Percentiles rank a stretch among this genome's conserved stretches.
These are phyloP conservation scores for Cetoscarus ocellatus DNA, from an alignment of 2,797 vertebrate species.

Conservation along the genomic window DNA sequence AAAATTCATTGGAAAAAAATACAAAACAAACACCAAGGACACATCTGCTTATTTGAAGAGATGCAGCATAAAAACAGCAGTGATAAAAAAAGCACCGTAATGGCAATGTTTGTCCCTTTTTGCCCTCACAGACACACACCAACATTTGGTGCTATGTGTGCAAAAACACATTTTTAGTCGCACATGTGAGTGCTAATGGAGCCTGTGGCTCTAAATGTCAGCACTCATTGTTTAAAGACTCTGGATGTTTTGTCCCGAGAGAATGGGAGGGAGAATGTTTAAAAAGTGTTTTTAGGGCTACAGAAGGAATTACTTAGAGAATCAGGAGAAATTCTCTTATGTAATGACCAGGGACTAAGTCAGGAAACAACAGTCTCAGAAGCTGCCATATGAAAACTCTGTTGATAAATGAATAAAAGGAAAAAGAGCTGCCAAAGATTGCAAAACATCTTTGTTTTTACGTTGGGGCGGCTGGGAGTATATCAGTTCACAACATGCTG, in stretches of 20 bases:
- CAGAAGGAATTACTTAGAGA: slow-evolving; percentile 69
- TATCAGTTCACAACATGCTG: slow-evolving; percentile 65
- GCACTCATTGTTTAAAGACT: slow-evolving; percentile 59
- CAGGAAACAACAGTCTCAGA: slow-evolving; percentile 55
- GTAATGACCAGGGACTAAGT: slow-evolving; percentile 56
- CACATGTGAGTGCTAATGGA: slow-evolving; percentile 72
- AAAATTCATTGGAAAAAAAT: background rate
- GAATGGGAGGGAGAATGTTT: slow-evolving; percentile 59
- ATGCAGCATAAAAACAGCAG: background rate
- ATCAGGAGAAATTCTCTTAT: slow-evolving; percentile 48
- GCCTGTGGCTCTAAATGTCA: slow-evolving; percentile 71
- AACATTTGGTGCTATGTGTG: slow-evolving; percentile 34
- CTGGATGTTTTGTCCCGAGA: slow-evolving; percentile 64
- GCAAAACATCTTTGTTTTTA: slow-evolving; percentile 63
- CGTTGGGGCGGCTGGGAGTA: slow-evolving; percentile 56
- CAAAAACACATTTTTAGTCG: slow-evolving; percentile 61
- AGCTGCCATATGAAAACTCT: slow-evolving; percentile 46
- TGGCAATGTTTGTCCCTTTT: slow-evolving; percentile 14
- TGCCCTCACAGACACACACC: slow-evolving; percentile 18
- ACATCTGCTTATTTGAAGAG: too few relatives aligned
- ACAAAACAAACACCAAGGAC: too few relatives aligned
- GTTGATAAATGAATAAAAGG: slow-evolving; percentile 64
- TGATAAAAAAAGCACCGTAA: background rate
- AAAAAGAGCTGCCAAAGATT: slow-evolving; percentile 35
- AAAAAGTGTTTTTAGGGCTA: slow-evolving; percentile 53